phyloP scores from a whole-genome alignment of 2,113 vertebrate species.

The human region GRCh38 chr2:207464001-207464500 shows the following conservation, averaged over 20 bases:
- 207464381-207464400: background rate
- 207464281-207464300: background rate
- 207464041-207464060: background rate
- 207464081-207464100: background rate
- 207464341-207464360: background rate
- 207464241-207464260: accelerated
- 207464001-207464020: background rate
- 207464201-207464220: background rate
- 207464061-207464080: background rate
- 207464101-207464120: background rate
- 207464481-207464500: background rate
- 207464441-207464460: background rate
- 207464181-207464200: background rate
- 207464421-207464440: background rate
- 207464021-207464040: background rate
- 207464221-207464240: background rate
- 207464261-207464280: background rate
- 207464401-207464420: too few relatives aligned
- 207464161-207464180: background rate
- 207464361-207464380: background rate
- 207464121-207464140: background rate
- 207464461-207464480: background rate
- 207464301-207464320: background rate
- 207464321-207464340: background rate
- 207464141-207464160: accelerated